Base-by-base conservation (phyloP, 1,140 invertebrate genomes). In the Rhagoletis pomonella region DNA sequence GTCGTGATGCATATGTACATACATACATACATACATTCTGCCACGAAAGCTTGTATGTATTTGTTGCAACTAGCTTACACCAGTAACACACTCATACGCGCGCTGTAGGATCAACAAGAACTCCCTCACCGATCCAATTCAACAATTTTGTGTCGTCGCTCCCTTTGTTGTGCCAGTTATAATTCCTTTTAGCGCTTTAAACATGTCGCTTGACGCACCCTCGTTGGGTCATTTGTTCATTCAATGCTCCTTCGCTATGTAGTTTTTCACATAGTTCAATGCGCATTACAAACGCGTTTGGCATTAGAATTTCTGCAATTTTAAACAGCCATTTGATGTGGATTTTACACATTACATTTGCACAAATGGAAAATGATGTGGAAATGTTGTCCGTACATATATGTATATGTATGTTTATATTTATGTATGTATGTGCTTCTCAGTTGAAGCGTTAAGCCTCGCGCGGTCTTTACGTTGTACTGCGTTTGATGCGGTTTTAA, bases 271-370 rank as follows among this genome's bases (percentile, higher is more conserved):
- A 14, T 14, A 14, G 60, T 62, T n/a, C 67, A 5, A 10, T 47
- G 42, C 67, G 12, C 67, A 73, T 73, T 73, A 39, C 42, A 44
- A 17, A 73, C 42, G 67, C 67, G 42, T 73, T 73, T 73, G 67
- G 42, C 67, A 73, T 73, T 73, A 73, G 67, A 73, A 73, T 47
- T 73, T 39, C 39, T 44, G 17, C 67, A 73, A 73, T 73, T 73
- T 47, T 47, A 73, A 73, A 73, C 67, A 73, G 67, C 67, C 39
- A 73, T 73, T 73, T 73, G 39, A 73, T 73, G 42, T 73, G 67
- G 67, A 17, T 73, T 44, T 73, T 44, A 17, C 39, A 44, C 67
- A 73, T 14, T 42, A 17, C 29, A 17, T 4, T 47, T 4, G 44
- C 39, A 73, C 29, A 69, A 55, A 55, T 7, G 50, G 50, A 55